phyloP scores from a whole-genome alignment of 1,140 invertebrate species.

The Archivesica marissinica region DNA sequence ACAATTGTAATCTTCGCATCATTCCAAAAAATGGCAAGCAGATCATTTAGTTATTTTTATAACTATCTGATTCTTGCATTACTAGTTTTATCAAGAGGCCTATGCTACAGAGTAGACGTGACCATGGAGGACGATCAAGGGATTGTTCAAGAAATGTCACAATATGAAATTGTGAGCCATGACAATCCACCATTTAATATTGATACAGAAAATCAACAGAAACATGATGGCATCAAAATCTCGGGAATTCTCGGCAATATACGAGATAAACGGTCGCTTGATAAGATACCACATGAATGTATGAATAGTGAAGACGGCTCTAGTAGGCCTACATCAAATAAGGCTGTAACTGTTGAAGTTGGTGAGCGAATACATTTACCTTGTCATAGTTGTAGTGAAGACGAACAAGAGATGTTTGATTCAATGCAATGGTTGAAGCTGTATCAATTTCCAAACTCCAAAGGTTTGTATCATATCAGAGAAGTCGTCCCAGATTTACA shows the following conservation, averaged over 20 bases:
- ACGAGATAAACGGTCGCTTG: not conserved
- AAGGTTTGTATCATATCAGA: constrained; percentile 42
- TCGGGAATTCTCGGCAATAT: not conserved
- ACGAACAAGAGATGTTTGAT: not conserved
- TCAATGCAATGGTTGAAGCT: constrained; percentile 48
- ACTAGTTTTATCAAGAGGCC: too few species aligned
- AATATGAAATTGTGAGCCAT: not conserved
- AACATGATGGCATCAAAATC: not conserved
- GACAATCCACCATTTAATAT: constrained; percentile 27
- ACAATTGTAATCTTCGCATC: too few species aligned
- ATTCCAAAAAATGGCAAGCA: too few species aligned
- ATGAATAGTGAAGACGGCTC: not conserved
- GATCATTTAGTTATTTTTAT: too few species aligned
- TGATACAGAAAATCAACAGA: not conserved
- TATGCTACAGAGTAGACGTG: constrained; percentile 26
- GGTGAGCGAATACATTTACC: constrained; percentile 44
- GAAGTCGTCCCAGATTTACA: constrained; percentile 32
- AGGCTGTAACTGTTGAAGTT: constrained; percentile 14
- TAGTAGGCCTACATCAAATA: not conserved
- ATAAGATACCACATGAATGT: not conserved
- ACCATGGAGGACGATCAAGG: not conserved
- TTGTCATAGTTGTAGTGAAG: constrained; percentile 21
- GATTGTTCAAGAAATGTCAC: not conserved
- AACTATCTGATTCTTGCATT: too few species aligned
- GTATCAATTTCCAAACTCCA: constrained; percentile 8